Percentiles rank a stretch among this genome's conserved stretches.
These are phyloP conservation scores for Phengaris arion DNA, from an alignment of 2,888 invertebrate genomes.

Conservation along the genomic window DNA sequence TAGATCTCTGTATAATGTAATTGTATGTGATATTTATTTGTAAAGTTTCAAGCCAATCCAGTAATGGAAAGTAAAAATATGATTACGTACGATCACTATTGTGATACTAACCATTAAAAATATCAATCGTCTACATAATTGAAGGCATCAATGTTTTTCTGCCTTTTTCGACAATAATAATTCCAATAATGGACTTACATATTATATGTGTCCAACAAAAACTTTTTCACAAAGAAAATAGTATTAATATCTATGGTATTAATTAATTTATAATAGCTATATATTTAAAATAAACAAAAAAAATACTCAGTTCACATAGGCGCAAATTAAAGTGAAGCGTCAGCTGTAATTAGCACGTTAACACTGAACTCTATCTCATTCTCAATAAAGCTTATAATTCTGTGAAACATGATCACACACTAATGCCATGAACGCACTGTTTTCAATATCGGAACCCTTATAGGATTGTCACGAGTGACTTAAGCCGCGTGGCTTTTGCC, in stretches of 20 bases:
- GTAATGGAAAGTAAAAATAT: not conserved
- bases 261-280: no score
- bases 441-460: not conserved
- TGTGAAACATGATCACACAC: not conserved
- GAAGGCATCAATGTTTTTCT: no score
- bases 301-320: not conserved
- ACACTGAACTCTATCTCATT: not conserved
- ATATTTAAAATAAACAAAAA: no score
- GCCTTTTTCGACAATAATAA: not conserved
- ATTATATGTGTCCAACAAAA: no score
- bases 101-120: not conserved
- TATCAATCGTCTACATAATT: no score
- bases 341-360: not conserved
- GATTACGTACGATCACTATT: not conserved
- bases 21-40: not conserved
- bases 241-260: no score
- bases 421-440: not conserved
- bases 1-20: no score
- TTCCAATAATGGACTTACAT: no score
- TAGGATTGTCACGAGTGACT: no score
- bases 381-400: not conserved
- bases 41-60: constrained; percentile 1
- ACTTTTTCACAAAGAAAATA: no score
- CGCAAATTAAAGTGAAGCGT: not conserved
- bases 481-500: no score